A percentile compares a stretch with the other conserved stretches of the same genome.
Conservation (phyloP, 2,113 vertebrate genomes). For the Lipotes vexillifer region DNA sequence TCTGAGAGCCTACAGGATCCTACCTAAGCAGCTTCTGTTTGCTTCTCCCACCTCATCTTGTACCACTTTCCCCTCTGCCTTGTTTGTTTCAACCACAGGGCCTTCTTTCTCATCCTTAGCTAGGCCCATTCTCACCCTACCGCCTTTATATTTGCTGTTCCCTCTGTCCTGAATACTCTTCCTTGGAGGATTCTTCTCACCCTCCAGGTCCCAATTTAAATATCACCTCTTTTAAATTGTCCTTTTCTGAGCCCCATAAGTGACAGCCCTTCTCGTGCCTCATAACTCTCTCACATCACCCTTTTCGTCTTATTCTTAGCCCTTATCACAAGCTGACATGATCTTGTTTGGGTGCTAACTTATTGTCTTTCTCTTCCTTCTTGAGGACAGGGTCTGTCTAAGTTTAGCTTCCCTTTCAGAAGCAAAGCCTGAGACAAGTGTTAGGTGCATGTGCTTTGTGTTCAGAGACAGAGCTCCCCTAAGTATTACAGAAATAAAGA, state of each 20-base stretch:
- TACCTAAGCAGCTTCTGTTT: not conserved
- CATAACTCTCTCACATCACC: not conserved
- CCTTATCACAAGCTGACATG: not conserved
- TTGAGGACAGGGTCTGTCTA: not conserved
- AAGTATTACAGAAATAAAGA: not conserved
- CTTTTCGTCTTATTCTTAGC: not conserved
- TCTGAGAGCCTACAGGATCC: not conserved
- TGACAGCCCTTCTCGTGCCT: not conserved
- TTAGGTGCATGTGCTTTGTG: not conserved
- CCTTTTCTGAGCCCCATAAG: not conserved
- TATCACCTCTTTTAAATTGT: not conserved
- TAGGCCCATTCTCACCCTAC: not conserved
- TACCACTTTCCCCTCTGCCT: not conserved
- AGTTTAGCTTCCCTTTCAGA: not conserved
- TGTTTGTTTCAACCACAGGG: not conserved
- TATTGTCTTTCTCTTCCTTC: not conserved
- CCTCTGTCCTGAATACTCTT: not conserved
- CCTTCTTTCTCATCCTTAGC: not conserved
- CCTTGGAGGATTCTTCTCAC: not conserved
- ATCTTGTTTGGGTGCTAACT: not conserved
- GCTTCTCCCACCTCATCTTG: not conserved
- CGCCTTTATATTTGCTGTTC: not conserved
- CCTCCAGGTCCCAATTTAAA: not conserved
- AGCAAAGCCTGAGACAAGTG: not conserved
- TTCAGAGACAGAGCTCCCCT: not conserved